Conservation (phyloP, 2,113 vertebrate species). For the Hemichromis elongatus region DNA sequence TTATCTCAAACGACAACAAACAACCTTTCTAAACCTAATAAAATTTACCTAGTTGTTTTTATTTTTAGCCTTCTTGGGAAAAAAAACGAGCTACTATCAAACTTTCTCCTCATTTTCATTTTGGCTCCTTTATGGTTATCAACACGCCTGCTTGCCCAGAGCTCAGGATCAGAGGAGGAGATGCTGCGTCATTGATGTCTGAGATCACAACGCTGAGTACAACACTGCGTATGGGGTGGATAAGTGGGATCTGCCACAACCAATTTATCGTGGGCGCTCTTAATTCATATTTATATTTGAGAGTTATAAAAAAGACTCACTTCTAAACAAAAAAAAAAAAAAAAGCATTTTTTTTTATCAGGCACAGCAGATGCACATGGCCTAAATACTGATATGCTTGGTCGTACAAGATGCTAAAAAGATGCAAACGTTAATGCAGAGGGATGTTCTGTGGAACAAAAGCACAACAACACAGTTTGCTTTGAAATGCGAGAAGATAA, state of each 20-base stretch:
- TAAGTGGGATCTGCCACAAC: neutral
- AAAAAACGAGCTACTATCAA: neutral
- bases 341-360: neutral
- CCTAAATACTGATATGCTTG: neutral
- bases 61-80: neutral
- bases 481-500: neutral
- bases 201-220: neutral
- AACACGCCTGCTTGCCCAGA: neutral
- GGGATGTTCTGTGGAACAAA: neutral
- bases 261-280: neutral
- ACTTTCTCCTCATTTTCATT: neutral
- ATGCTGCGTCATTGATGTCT: neutral
- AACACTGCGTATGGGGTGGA: neutral
- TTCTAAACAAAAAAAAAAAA: accelerated
- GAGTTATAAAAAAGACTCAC: neutral
- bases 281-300: neutral
- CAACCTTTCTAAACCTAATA: accelerated
- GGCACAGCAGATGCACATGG: neutral
- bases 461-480: neutral
- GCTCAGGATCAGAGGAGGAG: neutral
- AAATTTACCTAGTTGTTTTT: neutral
- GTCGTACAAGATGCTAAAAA: neutral
- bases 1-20: neutral
- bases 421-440: neutral
- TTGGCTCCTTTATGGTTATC: neutral